Percentiles rank a stretch among this genome's conserved stretches.
These are phyloP conservation scores for Furcifer pardalis DNA, from an alignment of 2,797 vertebrate genomes.

Conservation along the genomic window DNA sequence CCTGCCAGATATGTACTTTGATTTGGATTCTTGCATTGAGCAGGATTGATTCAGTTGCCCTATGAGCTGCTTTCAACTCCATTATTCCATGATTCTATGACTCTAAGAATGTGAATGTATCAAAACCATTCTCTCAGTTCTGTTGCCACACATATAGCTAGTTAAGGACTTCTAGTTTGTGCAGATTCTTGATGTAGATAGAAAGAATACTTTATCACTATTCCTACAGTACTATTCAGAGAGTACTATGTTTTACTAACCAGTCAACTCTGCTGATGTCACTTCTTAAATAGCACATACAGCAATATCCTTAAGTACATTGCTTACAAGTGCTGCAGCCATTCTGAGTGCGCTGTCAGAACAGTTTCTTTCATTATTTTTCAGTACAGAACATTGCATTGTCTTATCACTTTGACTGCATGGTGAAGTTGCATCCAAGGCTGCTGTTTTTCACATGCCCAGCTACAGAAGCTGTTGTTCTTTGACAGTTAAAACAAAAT, in stretches of 20 bases:
- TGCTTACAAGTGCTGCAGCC: not conserved
- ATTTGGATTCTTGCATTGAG: too few species aligned
- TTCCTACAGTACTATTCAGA: not conserved
- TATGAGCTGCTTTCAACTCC: too few species aligned
- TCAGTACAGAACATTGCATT: conserved; percentile 22
- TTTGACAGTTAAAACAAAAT: not conserved
- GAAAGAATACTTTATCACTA: not conserved
- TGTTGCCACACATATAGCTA: not conserved
- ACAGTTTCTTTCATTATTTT: conserved; percentile 7
- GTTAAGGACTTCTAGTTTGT: not conserved
- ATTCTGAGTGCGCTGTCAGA: conserved; percentile 29
- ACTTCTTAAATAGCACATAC: not conserved
- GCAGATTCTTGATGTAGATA: not conserved
- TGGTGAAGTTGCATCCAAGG: conserved; percentile 25
- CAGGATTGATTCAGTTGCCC: too few species aligned
- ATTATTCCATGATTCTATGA: too few species aligned
- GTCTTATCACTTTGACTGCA: conserved; percentile 31
- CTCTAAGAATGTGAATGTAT: too few species aligned
- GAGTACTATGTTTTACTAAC: not conserved
- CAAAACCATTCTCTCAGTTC: not conserved
- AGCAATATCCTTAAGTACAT: not conserved
- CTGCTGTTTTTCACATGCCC: not conserved
- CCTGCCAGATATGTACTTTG: too few species aligned
- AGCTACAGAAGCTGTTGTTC: not conserved
- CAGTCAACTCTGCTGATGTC: not conserved